These are phyloP conservation scores for Drosophila ercepeae DNA, from an alignment of 1,140 invertebrate species.

Conservation along the genomic window DNA sequence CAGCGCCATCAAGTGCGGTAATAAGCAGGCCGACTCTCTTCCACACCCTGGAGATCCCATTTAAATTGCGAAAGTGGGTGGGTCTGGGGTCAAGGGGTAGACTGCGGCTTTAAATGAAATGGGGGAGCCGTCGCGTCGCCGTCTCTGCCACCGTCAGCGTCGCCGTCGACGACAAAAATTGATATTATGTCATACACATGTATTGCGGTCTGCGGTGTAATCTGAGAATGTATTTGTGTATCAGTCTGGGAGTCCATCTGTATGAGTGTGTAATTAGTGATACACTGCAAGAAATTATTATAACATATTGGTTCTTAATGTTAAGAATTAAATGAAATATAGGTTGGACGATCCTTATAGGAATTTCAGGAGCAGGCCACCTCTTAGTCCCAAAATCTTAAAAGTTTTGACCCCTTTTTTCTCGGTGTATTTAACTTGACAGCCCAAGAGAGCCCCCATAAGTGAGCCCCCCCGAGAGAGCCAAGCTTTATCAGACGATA, in stretches of 20 bases:
- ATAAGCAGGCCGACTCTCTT: constrained; percentile 63
- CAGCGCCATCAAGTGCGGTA: constrained; percentile 70
- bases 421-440: constrained; percentile 1
- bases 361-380: too few species aligned
- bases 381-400: too few species aligned
- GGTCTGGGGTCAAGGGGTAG: neutral
- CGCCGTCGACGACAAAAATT: constrained; percentile 49
- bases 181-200: constrained; percentile 74
- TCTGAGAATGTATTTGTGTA: constrained; percentile 7
- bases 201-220: constrained; percentile 44
- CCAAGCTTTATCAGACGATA: constrained; percentile 34
- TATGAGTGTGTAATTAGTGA: constrained; percentile 43
- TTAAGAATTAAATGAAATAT: neutral
- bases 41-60: constrained; percentile 22
- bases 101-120: constrained; percentile 40
- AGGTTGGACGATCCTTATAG: too few species aligned
- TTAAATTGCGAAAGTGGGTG: constrained; percentile 16
- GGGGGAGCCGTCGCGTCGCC: constrained; percentile 51
- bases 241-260: neutral
- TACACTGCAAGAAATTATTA: constrained; percentile 11
- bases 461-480: constrained; percentile 15
- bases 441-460: constrained; percentile 1
- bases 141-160: constrained; percentile 15
- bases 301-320: neutral
- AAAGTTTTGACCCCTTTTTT: neutral